Conservation (phyloP, 1,140 invertebrate species). For the Brachionus koreanus region DNA sequence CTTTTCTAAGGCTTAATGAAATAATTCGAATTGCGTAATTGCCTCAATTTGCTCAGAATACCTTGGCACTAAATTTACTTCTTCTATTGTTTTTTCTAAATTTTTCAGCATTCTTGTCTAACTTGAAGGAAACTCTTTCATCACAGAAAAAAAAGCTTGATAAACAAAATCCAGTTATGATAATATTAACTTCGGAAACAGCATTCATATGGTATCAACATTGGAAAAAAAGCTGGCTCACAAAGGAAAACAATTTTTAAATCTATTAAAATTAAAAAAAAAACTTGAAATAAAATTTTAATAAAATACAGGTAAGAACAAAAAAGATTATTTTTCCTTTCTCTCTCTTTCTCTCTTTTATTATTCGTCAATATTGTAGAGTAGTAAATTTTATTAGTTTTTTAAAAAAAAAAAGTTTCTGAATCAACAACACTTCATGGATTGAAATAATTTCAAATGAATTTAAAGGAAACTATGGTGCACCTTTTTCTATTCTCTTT, state of each 20-base stretch:
- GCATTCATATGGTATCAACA: background rate
- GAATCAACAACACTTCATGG: constrained; percentile 33
- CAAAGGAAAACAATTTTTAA: constrained; percentile 26
- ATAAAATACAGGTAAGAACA: constrained; percentile 36
- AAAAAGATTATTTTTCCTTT: background rate
- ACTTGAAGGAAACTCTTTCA: background rate
- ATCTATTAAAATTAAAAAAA: background rate
- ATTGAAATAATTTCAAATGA: constrained; percentile 1
- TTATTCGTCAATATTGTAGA: constrained; percentile 26
- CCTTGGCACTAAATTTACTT: constrained; percentile 21
- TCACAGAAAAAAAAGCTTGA: background rate
- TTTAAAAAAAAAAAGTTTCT: constrained; percentile 12
- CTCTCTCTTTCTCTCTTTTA: constrained; percentile 14
- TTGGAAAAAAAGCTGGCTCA: background rate
- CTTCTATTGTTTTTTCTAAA: background rate
- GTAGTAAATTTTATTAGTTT: constrained; percentile 41
- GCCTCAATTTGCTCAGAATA: background rate
- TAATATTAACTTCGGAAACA: constrained; percentile 14
- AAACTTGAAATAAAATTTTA: constrained; percentile 41
- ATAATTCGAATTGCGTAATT: constrained; percentile 21
- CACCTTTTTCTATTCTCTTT: background rate
- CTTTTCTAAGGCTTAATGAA: constrained; percentile 20
- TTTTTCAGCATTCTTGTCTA: background rate
- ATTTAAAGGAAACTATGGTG: constrained; percentile 9
- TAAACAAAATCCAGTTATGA: background rate